These are phyloP conservation scores for Cyphomyrmex costatus DNA, from an alignment of 1,140 invertebrate genomes.

Conservation along the genomic window DNA sequence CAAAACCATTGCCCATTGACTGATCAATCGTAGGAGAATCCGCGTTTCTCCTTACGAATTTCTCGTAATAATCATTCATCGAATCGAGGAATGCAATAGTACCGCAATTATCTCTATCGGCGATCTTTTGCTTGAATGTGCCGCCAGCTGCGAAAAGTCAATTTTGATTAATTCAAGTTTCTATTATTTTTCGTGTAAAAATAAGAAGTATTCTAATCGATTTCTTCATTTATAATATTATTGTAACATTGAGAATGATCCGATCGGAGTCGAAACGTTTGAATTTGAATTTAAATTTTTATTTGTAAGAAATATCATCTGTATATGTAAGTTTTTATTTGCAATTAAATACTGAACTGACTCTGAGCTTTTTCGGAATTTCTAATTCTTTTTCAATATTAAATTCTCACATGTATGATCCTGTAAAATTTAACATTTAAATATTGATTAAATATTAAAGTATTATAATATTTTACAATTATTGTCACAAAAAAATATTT, in stretches of 20 bases:
- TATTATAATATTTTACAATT: background rate
- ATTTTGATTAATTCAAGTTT: constrained; percentile 4
- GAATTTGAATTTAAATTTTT: no score
- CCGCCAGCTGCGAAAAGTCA: constrained; percentile 18
- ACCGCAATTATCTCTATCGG: background rate
- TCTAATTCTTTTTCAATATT: no score
- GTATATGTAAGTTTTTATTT: no score
- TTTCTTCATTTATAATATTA: background rate
- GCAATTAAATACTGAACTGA: no score
- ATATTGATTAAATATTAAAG: constrained; percentile 5
- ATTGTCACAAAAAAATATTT: background rate
- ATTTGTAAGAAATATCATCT: no score
- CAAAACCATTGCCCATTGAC: background rate
- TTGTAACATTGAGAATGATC: no score
- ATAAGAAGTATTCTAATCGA: background rate
- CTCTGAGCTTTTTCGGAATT: no score
- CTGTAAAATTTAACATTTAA: no score
- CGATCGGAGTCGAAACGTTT: no score
- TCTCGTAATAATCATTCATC: constrained; percentile 32
- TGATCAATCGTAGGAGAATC: constrained; percentile 14
- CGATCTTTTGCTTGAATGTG: constrained; percentile 13
- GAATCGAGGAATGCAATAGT: background rate
- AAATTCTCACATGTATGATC: no score
- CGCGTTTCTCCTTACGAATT: background rate
- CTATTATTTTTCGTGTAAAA: background rate